Evolutionary conservation across 2,888 invertebrate genomes (phyloP).

Genomic region (Cepaea hortensis): DNA sequence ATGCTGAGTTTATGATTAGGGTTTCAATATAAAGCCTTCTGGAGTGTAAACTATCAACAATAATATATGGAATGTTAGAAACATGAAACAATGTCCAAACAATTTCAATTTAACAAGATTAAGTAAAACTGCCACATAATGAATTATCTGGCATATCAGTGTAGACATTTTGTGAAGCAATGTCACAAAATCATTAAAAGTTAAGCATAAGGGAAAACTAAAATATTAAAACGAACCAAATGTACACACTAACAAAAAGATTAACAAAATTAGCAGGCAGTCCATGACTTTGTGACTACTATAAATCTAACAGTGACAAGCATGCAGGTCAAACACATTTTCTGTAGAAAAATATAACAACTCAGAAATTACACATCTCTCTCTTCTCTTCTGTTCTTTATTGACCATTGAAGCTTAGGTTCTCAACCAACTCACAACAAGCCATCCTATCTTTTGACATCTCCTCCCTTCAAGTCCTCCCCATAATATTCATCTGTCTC

Average conservation of each 20-base stretch:
- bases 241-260: slow-evolving; percentile 2
- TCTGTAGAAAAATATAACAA: no score
- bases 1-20: no score
- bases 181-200: neutral
- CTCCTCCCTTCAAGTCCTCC: no score
- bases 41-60: no score
- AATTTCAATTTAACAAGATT: neutral
- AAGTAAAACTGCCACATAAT: neutral
- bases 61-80: neutral
- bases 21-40: no score
- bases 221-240: slow-evolving; percentile 1
- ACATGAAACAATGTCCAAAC: neutral
- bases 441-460: no score
- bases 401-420: no score
- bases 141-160: neutral
- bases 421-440: no score
- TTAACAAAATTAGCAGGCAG: neutral
- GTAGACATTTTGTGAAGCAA: neutral
- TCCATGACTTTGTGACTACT: neutral
- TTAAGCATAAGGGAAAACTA: neutral
- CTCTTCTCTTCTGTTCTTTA: no score
- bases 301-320: neutral
- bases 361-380: no score
- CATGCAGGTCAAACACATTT: no score
- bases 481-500: no score